Percentiles rank a stretch among this genome's conserved stretches.
These are phyloP conservation scores for Dascyllus trimaculatus DNA, from an alignment of 2,113 vertebrate genomes.

Conservation along the genomic window DNA sequence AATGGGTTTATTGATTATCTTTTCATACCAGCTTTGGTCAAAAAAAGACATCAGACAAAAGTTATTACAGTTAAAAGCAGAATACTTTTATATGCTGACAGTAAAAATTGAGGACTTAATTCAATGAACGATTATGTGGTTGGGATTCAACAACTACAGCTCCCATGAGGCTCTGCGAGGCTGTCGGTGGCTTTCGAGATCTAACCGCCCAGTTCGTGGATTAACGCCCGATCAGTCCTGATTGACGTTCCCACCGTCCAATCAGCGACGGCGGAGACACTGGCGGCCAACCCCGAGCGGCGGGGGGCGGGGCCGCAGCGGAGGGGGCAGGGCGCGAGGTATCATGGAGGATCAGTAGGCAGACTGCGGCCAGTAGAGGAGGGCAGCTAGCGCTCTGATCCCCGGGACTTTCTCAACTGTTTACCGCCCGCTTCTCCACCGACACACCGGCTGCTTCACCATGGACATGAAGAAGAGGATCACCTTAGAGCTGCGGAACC, in stretches of 20 bases:
- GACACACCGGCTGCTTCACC: neutral
- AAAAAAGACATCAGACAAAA: no score
- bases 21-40: no score
- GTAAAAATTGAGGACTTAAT: no score
- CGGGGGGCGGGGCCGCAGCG: slow-evolving; percentile 78
- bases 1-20: no score
- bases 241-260: slow-evolving; percentile 54
- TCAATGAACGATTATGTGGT: no score
- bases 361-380: slow-evolving; percentile 87
- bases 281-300: slow-evolving; percentile 72
- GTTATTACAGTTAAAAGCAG: no score
- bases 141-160: slow-evolving; percentile 1
- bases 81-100: no score
- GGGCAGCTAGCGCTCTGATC: slow-evolving; percentile 67
- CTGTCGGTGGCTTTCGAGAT: neutral
- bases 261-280: slow-evolving; percentile 25
- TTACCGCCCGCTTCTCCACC: slow-evolving; percentile 16
- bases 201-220: slow-evolving; percentile 28
- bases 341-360: slow-evolving; percentile 95
- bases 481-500: slow-evolving; percentile 88
- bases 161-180: slow-evolving; percentile 31
- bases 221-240: slow-evolving; percentile 52
- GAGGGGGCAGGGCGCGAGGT: slow-evolving; percentile 89
- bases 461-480: slow-evolving; percentile 94
- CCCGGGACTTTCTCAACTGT: slow-evolving; percentile 58